Percentiles rank a stretch among this genome's conserved stretches.
These are phyloP conservation scores for Malurus splendens DNA, from an alignment of 2,797 vertebrate species.

Conservation along the genomic window DNA sequence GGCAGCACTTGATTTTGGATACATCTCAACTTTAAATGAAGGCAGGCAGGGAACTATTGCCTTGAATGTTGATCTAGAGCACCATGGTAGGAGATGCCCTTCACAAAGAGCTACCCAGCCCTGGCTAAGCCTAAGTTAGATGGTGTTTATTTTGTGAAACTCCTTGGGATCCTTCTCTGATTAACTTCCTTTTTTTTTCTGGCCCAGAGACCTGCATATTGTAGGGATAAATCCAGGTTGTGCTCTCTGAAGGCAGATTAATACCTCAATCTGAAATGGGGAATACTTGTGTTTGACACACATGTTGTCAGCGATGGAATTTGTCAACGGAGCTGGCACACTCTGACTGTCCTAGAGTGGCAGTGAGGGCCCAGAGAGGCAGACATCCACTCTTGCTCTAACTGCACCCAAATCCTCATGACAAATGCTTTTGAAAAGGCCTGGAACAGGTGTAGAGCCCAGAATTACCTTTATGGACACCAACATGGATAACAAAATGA, in stretches of 20 bases:
- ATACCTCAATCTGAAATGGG: slow-evolving; percentile 30
- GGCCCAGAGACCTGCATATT: not conserved
- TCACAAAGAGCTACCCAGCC: not conserved
- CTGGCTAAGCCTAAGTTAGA: not conserved
- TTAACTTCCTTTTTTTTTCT: slow-evolving; percentile 27
- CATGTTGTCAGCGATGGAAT: not conserved
- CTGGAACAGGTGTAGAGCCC: not conserved
- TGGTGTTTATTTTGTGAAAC: not conserved
- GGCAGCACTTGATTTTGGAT: not conserved
- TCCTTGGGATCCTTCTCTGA: not conserved
- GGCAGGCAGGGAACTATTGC: not conserved
- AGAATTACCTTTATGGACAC: not conserved
- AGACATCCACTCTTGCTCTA: not conserved
- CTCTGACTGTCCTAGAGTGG: not conserved
- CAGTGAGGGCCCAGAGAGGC: not conserved
- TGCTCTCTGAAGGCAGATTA: not conserved
- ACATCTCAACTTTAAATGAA: not conserved
- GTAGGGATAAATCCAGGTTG: slow-evolving; percentile 15
- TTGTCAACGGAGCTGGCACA: not conserved
- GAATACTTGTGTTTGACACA: not conserved
- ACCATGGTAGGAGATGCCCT: not conserved
- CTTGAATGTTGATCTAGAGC: not conserved
- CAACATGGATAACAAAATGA: not conserved
- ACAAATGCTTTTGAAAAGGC: not conserved
- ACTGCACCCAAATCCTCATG: not conserved